These are phyloP conservation scores for Entomobrya multifasciata DNA, from an alignment of 2,888 invertebrate species.

Conservation along the genomic window DNA sequence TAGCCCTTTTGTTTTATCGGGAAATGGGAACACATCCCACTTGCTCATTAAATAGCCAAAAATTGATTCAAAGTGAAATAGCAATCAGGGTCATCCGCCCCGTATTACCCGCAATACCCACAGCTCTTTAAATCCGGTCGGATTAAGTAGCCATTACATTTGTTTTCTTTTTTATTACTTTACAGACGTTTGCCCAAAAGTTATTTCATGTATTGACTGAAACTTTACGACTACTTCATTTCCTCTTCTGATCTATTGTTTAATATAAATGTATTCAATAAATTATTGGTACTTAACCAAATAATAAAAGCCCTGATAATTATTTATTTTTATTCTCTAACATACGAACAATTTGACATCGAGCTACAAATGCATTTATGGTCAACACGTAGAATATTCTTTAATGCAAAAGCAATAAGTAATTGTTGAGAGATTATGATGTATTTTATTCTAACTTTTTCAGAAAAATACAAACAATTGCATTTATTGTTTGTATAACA, in stretches of 20 bases:
- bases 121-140: conserved; percentile 36
- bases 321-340: no score
- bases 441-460: background rate
- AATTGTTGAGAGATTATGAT: background rate
- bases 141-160: conserved; percentile 46
- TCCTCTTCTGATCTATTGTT: no score
- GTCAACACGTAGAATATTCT: no score
- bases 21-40: background rate
- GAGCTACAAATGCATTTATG: no score
- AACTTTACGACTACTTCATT: no score
- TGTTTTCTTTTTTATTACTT: conserved; percentile 31
- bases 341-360: no score
- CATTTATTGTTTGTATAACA: conserved; percentile 20
- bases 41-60: background rate
- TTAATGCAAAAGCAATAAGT: no score
- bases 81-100: background rate
- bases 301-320: no score
- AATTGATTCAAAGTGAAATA: conserved; percentile 32
- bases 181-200: no score
- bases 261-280: no score
- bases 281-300: no score
- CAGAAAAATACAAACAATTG: conserved; percentile 14
- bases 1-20: background rate
- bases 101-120: conserved; percentile 4
- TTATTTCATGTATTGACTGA: no score